Base-by-base conservation (phyloP, 1,140 invertebrate genomes). In the Aporrectodea caliginosa region DNA sequence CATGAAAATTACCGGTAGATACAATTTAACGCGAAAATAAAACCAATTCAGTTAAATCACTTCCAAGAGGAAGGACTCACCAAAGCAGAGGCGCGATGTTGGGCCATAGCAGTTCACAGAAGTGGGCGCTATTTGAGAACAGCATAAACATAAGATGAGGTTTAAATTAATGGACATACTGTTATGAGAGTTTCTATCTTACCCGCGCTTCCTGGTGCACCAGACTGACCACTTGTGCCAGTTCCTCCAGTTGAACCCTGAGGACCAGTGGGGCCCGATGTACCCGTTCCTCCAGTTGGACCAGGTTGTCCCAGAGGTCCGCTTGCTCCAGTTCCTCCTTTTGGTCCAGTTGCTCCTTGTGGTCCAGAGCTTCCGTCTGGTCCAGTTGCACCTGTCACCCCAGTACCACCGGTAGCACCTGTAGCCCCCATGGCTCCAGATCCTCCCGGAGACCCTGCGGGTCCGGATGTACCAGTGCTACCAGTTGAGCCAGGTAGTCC, bases 331-430 rank as follows among this genome's bases (percentile, higher is more conserved):
- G 58, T 2, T 14, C 16, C 16, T 27, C 77, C 77, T 32, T 78
- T 30, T 72, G 58, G 43, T 71, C 77, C 77, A 33, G 77, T 22
- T 30, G 30, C 33, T 29, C 77, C 77, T 2, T 43, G 29, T 29
- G 29, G 22, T 31, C 77, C 77, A 32, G 43, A 30, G 30, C 22
- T 2, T 29, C 77, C 77, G 27, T 29, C 12, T 33, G 32, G 1
- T 29, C 77, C 77, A 70, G 58, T 71, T 33, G 69, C n/a, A 68
- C 77, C 77, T 2, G 68, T 70, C 16, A 22, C 43, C 72, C 77
- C 77, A 0, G 43, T 78, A 22, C 16, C 43, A 32, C 77, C 77
- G 32, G 69, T 71, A 6, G 29, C 2, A n/a, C 77, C 77, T 2
- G 77, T 16, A 29, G 31, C n/a, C 35, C 77, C 77, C 14, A 22